Conservation (phyloP, 2,113 vertebrate species). For the Muntiacus reevesi region DNA sequence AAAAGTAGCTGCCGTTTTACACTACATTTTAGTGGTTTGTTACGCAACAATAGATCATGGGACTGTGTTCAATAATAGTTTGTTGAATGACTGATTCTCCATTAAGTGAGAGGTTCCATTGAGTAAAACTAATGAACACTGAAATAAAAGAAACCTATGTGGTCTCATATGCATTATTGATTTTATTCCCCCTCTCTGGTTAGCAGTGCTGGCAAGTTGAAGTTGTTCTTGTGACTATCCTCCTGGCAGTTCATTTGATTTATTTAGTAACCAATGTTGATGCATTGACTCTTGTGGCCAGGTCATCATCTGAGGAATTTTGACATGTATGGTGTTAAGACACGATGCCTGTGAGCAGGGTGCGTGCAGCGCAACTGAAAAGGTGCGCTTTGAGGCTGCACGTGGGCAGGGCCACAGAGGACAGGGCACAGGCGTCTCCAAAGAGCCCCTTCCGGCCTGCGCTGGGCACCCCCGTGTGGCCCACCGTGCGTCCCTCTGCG, state of each 20-base stretch:
- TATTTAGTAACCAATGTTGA: background rate
- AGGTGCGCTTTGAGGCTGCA: background rate
- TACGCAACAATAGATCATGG: background rate
- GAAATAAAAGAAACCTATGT: background rate
- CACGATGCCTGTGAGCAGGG: too few relatives aligned
- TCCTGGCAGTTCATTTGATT: background rate
- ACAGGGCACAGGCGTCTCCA: fast-evolving
- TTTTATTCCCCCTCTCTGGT: background rate
- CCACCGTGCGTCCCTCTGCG: background rate
- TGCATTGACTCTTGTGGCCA: background rate
- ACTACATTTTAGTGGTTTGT: background rate
- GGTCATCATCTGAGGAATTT: background rate
- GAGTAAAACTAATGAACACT: background rate
- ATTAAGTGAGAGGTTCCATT: background rate
- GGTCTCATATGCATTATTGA: background rate
- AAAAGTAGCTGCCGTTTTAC: background rate
- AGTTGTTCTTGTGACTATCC: background rate
- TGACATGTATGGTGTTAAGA: background rate
- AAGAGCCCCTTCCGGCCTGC: background rate
- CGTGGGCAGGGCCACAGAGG: background rate
- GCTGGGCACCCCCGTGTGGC: background rate
- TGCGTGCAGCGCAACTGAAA: background rate
- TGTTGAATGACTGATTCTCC: background rate
- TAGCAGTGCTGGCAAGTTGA: background rate
- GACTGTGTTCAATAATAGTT: background rate